A percentile compares a stretch with the other conserved stretches of the same genome.
Evolutionary conservation across 92 coral and sea anemone species (phyloP).

Genomic region (Blastomussa wellsi): DNA sequence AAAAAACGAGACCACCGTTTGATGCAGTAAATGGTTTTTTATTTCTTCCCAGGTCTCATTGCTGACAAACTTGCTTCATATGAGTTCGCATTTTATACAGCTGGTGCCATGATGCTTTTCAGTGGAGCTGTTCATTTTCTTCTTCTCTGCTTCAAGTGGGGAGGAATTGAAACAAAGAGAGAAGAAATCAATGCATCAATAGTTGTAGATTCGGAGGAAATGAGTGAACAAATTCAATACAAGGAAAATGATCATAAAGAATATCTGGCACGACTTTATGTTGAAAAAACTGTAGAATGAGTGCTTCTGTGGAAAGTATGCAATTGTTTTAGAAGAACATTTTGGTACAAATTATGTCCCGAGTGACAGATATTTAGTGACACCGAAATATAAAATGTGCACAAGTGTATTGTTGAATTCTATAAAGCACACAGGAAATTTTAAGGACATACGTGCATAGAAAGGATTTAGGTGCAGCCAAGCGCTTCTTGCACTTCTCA

Average conservation of each 20-base stretch:
- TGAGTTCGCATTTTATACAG: constrained; percentile 39
- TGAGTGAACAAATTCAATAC: neutral
- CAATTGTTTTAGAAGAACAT: neutral
- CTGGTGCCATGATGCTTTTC: constrained; percentile 35
- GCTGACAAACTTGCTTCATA: constrained; percentile 50
- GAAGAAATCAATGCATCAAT: neutral
- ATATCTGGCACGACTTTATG: constrained; percentile 12
- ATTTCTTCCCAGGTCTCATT: constrained; percentile 26
- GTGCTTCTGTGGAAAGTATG: constrained; percentile 14
- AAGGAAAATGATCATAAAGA: constrained; percentile 8
- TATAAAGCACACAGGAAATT: too few species aligned
- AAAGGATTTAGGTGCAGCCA: too few species aligned
- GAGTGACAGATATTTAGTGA: too few species aligned
- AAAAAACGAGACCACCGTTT: too few species aligned
- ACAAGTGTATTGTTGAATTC: too few species aligned
- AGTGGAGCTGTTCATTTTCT: constrained; percentile 33
- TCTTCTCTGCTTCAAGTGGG: constrained; percentile 22
- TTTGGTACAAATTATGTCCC: too few species aligned
- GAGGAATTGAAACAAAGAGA: neutral
- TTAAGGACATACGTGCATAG: too few species aligned
- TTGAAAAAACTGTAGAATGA: neutral
- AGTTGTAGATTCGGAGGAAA: neutral
- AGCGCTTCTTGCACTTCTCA: too few species aligned
- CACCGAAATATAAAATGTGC: too few species aligned
- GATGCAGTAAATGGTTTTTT: neutral